A percentile compares a stretch with the other conserved stretches of the same genome.
Evolutionary conservation across 2,888 invertebrate species (phyloP).

Genomic region (Netelia fuscicornis): DNA sequence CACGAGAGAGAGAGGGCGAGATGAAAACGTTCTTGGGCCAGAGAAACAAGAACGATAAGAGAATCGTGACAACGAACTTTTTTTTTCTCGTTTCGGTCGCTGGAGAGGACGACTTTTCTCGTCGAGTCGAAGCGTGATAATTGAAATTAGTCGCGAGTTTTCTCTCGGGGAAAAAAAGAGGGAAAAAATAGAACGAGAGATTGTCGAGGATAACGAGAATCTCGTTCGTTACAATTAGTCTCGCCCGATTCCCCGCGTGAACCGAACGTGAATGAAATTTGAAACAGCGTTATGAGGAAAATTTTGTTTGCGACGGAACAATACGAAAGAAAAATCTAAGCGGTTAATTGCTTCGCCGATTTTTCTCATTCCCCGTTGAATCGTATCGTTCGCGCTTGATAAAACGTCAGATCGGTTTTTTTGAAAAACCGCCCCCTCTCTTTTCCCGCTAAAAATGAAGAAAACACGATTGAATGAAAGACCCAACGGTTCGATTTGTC

Average conservation of each 20-base stretch:
- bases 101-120: neutral
- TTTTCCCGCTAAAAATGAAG: neutral
- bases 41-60: conserved; percentile 50
- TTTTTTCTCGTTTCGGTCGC: neutral
- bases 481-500: conserved; percentile 43
- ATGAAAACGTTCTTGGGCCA: conserved; percentile 9
- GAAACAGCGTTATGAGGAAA: neutral
- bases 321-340: neutral
- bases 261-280: neutral
- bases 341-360: conserved; percentile 38
- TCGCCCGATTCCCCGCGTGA: neutral
- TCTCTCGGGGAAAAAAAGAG: neutral
- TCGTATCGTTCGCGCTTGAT: conserved; percentile 52
- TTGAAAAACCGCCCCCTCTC: neutral
- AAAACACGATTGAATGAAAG: conserved; percentile 19
- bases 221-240: conserved; percentile 33
- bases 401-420: conserved; percentile 24
- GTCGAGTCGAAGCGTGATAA: conserved; percentile 41
- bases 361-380: neutral
- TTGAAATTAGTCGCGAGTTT: conserved; percentile 40
- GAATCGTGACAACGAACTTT: conserved; percentile 33
- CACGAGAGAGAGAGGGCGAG: conserved; percentile 7
- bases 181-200: conserved; percentile 12
- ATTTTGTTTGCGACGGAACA: neutral
- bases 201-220: conserved; percentile 54